A percentile compares a stretch with the other conserved stretches of the same genome.
Conservation (phyloP, 2,113 vertebrate species). For the Podarcis muralis region DNA sequence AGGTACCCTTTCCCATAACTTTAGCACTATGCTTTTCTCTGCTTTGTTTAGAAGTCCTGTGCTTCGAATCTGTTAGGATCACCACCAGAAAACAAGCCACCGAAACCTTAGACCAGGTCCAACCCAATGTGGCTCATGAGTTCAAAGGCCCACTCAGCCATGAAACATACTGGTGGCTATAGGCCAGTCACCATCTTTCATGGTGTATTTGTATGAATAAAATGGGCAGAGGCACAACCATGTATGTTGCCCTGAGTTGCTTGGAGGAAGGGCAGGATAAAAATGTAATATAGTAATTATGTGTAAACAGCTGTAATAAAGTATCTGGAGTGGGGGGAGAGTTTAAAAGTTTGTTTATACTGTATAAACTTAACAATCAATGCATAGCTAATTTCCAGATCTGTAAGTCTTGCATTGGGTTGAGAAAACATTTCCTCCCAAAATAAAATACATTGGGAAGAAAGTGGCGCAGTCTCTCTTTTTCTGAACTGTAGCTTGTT, state of each 20-base stretch:
- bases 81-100: not conserved
- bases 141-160: not conserved
- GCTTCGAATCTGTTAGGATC: not conserved
- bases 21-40: not conserved
- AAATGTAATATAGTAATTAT: not conserved
- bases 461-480: not conserved
- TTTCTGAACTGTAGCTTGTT: not conserved
- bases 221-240: not conserved
- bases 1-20: not conserved
- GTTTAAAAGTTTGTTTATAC: not conserved
- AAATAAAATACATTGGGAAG: not conserved
- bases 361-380: not conserved
- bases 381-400: not conserved
- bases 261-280: not conserved
- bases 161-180: not conserved
- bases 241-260: not conserved
- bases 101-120: not conserved
- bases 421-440: not conserved
- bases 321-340: no score
- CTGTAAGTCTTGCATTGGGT: not conserved
- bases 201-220: not conserved
- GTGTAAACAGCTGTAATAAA: not conserved
- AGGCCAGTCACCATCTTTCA: not conserved
- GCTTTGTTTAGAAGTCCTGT: not conserved
- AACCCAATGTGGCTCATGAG: not conserved